Conservation (phyloP, 2,888 invertebrate genomes). For the Flexamia atlantica region DNA sequence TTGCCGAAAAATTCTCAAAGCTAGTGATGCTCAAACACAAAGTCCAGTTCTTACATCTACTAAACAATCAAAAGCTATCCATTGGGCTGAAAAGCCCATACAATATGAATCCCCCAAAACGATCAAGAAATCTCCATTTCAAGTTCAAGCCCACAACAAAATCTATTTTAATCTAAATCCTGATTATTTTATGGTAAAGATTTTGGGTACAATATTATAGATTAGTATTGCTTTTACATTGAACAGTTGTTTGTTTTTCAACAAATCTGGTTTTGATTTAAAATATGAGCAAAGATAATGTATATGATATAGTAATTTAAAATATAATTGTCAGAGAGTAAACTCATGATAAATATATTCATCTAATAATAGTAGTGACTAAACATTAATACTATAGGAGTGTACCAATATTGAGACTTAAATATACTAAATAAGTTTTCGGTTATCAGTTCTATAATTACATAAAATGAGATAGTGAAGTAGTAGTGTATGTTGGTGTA, state of each 20-base stretch:
- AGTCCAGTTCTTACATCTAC: not conserved
- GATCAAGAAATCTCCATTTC: not conserved
- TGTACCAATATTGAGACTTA: too few species aligned
- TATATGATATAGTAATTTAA: too few species aligned
- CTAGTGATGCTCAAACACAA: not conserved
- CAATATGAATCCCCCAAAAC: not conserved
- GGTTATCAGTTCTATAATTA: slow-evolving; percentile 1
- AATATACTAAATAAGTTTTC: not conserved
- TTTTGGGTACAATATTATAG: too few species aligned
- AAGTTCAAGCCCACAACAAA: not conserved
- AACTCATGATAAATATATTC: too few species aligned
- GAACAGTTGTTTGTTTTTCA: too few species aligned
- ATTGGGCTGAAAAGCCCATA: not conserved
- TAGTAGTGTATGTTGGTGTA: not conserved
- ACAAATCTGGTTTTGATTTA: too few species aligned
- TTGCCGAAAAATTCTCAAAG: slow-evolving; percentile 26
- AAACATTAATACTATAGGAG: too few species aligned
- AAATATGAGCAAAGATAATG: too few species aligned
- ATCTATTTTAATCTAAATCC: not conserved
- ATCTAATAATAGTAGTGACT: too few species aligned
- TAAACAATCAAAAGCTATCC: not conserved
- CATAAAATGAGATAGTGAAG: not conserved
- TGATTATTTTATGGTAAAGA: not conserved
- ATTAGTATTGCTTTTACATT: too few species aligned
- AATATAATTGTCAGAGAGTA: too few species aligned